These are phyloP conservation scores for Labeo calbasu DNA, from an alignment of 2,797 vertebrate genomes.

Conservation along the genomic window DNA sequence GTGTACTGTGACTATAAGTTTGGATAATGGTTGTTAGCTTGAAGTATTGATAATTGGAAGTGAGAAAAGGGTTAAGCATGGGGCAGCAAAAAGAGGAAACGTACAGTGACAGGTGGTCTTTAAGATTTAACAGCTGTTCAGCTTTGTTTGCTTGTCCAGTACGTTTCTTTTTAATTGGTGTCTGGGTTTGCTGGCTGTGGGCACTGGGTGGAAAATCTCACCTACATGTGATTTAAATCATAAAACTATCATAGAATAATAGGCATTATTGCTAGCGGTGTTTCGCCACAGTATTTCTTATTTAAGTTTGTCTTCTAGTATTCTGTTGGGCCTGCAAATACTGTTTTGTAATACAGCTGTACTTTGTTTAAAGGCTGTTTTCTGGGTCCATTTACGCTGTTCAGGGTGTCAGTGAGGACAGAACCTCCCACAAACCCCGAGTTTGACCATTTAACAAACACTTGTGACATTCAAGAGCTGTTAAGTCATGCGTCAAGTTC, in stretches of 20 bases:
- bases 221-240: background rate
- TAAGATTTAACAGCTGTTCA: conserved; percentile 24
- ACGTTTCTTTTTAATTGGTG: conserved; percentile 20
- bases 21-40: conserved; percentile 17
- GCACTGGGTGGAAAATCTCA: background rate
- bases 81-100: background rate
- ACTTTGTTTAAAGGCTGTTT: background rate
- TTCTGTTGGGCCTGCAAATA: background rate
- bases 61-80: conserved; percentile 27
- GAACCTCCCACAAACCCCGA: background rate
- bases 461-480: background rate
- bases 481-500: background rate
- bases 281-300: background rate
- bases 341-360: background rate
- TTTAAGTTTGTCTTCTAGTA: background rate
- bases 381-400: background rate
- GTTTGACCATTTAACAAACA: background rate
- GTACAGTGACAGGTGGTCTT: conserved; percentile 44
- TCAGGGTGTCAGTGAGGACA: background rate
- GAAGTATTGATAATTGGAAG: conserved; percentile 23
- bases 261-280: background rate
- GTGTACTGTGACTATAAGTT: conserved; percentile 24
- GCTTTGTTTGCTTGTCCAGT: conserved; percentile 11
- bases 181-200: conserved; percentile 31
- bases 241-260: background rate